Evolutionary conservation across 2,888 invertebrate genomes (phyloP).

Genomic region (Oligia latruncula): DNA sequence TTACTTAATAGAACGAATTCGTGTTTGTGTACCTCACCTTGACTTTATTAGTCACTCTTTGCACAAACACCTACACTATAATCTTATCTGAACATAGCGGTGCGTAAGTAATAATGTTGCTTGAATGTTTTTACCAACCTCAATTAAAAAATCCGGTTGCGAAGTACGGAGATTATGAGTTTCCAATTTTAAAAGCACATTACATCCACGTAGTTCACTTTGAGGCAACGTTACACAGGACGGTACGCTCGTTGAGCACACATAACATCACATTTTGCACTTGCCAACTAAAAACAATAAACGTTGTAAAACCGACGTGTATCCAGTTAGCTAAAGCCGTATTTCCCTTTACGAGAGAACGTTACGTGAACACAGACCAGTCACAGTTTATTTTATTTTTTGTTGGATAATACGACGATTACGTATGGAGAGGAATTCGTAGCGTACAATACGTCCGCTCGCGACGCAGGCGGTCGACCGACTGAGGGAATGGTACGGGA

Average conservation of each 20-base stretch:
- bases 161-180: slow-evolving; percentile 73
- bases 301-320: slow-evolving; percentile 74
- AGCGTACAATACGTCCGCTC: slow-evolving; percentile 68
- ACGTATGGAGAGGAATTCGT: slow-evolving; percentile 72
- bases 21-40: slow-evolving; percentile 66
- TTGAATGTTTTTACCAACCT: slow-evolving; percentile 74
- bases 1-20: slow-evolving; percentile 59
- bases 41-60: slow-evolving; percentile 71
- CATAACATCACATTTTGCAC: slow-evolving; percentile 90
- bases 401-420: slow-evolving; percentile 82
- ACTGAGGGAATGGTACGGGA: slow-evolving; percentile 82
- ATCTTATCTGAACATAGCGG: slow-evolving; percentile 64
- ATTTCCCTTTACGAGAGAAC: slow-evolving; percentile 72
- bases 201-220: slow-evolving; percentile 87
- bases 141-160: slow-evolving; percentile 73
- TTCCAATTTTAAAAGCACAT: slow-evolving; percentile 86
- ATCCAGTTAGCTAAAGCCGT: slow-evolving; percentile 77
- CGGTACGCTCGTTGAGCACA: slow-evolving; percentile 84
- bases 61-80: slow-evolving; percentile 64
- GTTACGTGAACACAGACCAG: slow-evolving; percentile 77
- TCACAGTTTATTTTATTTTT: slow-evolving; percentile 78
- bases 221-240: slow-evolving; percentile 85
- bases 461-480: slow-evolving; percentile 79
- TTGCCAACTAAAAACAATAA: slow-evolving; percentile 81
- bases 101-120: slow-evolving; percentile 44